phyloP scores from a whole-genome alignment of 2,113 vertebrate genomes.

The Saccopteryx leptura region DNA sequence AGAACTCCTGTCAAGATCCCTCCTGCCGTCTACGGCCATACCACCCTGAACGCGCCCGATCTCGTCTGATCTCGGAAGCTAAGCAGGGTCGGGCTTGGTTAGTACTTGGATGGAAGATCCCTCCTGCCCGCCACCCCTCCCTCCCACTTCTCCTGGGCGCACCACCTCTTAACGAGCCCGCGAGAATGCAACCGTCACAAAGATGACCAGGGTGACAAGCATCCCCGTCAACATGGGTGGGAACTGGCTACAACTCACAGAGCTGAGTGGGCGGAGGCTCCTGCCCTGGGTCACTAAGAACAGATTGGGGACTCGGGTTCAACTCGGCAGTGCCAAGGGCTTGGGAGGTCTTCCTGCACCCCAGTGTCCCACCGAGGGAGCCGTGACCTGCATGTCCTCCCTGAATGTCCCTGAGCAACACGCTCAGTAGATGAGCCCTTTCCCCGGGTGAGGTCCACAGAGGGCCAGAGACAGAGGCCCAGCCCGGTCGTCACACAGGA shows the following conservation, averaged over 20 bases:
- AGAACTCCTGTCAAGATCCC: accelerated
- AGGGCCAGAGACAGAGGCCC: not conserved
- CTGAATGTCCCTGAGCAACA: not conserved
- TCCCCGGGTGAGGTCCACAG: accelerated
- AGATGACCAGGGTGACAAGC: accelerated
- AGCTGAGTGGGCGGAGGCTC: not conserved
- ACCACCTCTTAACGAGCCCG: not conserved
- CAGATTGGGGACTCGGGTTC: accelerated
- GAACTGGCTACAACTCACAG: not conserved
- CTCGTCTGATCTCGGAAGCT: too few relatives aligned
- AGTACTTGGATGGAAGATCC: too few relatives aligned
- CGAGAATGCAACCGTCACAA: accelerated
- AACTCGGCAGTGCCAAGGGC: not conserved
- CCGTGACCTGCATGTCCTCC: not conserved
- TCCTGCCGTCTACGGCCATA: too few relatives aligned
- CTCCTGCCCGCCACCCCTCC: not conserved
- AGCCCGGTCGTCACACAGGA: not conserved
- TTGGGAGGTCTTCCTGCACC: not conserved
- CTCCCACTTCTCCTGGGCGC: accelerated
- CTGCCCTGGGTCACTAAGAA: too few relatives aligned
- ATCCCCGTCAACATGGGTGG: accelerated
- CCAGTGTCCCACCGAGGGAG: accelerated
- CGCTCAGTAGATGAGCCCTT: not conserved
- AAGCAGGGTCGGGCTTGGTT: too few relatives aligned
- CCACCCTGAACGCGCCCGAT: too few relatives aligned